Conservation (phyloP, 2,888 invertebrate genomes). For the Chromoteleia sp. region DNA sequence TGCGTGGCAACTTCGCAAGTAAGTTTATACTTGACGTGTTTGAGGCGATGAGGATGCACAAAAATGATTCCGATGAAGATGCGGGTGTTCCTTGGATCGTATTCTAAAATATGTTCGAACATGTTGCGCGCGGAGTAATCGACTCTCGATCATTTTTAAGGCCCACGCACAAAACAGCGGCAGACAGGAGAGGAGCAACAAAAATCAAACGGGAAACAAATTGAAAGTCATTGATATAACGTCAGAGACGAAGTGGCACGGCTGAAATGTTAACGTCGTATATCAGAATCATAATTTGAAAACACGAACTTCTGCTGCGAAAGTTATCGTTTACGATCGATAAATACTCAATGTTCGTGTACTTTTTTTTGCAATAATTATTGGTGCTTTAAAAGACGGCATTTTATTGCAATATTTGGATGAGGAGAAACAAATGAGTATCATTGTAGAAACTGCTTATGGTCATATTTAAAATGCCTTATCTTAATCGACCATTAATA, state of each 20-base stretch:
- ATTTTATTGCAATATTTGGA: constrained; percentile 20
- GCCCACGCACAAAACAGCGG: constrained; percentile 49
- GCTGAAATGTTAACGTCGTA: constrained; percentile 52
- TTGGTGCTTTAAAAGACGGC: not conserved
- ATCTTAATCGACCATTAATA: constrained; percentile 10
- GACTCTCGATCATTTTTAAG: constrained; percentile 64
- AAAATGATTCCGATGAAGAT: constrained; percentile 57
- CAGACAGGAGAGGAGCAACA: constrained; percentile 42
- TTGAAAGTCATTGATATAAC: constrained; percentile 68
- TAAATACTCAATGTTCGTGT: constrained; percentile 7
- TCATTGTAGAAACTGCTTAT: not conserved
- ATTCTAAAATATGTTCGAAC: constrained; percentile 66
- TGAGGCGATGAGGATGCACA: constrained; percentile 53
- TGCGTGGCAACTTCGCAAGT: constrained; percentile 35
- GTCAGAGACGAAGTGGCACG: constrained; percentile 50
- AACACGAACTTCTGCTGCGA: constrained; percentile 31
- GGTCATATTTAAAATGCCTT: not conserved
- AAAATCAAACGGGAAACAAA: constrained; percentile 61
- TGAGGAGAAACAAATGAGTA: not conserved
- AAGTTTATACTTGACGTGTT: constrained; percentile 56
- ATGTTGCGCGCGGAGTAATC: constrained; percentile 50
- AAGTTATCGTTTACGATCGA: constrained; percentile 39
- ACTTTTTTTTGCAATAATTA: constrained; percentile 19
- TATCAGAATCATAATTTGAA: constrained; percentile 57
- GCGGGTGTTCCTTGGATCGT: constrained; percentile 65